A percentile compares a stretch with the other conserved stretches of the same genome.
These are phyloP conservation scores for Mesaphorura yosii DNA, from an alignment of 1,140 invertebrate genomes.

Conservation along the genomic window DNA sequence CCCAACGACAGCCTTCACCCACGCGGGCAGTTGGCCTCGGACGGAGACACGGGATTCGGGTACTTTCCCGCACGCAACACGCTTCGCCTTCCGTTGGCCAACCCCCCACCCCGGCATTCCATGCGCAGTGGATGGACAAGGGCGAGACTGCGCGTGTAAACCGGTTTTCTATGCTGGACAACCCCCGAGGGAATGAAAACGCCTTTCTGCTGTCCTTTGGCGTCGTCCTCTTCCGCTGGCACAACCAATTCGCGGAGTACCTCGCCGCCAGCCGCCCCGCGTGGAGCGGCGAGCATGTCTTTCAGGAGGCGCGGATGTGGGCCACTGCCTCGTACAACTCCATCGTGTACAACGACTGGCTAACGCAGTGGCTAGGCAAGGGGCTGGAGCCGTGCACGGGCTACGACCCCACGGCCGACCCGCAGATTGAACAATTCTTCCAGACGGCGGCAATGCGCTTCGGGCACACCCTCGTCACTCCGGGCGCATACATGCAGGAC, in stretches of 20 bases:
- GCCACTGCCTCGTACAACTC: constrained; percentile 45
- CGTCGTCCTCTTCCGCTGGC: constrained; percentile 50
- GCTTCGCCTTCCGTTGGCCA: constrained; percentile 44
- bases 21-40: constrained; percentile 38
- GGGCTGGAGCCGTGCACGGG: constrained; percentile 33
- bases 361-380: constrained; percentile 39
- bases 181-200: constrained; percentile 50
- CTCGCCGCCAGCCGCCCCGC: constrained; percentile 35
- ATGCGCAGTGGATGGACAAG: constrained; percentile 35
- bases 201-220: constrained; percentile 44
- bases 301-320: constrained; percentile 49
- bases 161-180: constrained; percentile 51
- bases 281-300: constrained; percentile 44
- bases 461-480: constrained; percentile 45
- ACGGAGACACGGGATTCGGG: constrained; percentile 36
- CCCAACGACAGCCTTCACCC: constrained; percentile 38
- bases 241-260: constrained; percentile 44
- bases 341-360: constrained; percentile 44
- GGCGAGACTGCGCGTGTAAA: constrained; percentile 39
- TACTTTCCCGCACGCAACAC: constrained; percentile 44
- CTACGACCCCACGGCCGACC: constrained; percentile 50
- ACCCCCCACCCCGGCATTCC: constrained; percentile 47
- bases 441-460: constrained; percentile 57
- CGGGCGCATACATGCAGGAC: constrained; percentile 37
- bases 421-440: constrained; percentile 56